phyloP scores from a whole-genome alignment of 1,140 invertebrate species.

The Nasonia vitripennis region DNA sequence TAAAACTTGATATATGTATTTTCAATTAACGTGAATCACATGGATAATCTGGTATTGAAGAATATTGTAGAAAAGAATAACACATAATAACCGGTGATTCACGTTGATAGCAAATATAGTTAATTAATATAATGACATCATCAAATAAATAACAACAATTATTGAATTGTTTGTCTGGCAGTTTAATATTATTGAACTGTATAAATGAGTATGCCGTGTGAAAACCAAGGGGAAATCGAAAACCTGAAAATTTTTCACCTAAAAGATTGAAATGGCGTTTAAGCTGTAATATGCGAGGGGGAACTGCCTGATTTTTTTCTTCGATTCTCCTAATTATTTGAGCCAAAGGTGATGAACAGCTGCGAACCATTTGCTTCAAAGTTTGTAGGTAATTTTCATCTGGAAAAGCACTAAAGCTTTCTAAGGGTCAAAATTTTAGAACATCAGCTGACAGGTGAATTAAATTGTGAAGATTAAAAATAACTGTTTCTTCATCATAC shows the following conservation, averaged over 20 bases:
- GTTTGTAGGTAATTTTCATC: constrained; percentile 54
- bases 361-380: constrained; percentile 50
- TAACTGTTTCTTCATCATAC: constrained; percentile 55
- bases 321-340: constrained; percentile 45
- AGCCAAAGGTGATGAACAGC: constrained; percentile 46
- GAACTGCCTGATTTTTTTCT: too few species aligned
- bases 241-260: neutral
- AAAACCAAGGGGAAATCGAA: neutral
- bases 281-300: too few species aligned
- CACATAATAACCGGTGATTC: neutral
- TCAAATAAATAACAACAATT: constrained; percentile 2
- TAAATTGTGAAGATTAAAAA: constrained; percentile 58
- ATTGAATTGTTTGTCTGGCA: neutral
- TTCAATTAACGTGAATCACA: neutral
- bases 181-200: neutral
- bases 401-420: constrained; percentile 51
- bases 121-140: neutral
- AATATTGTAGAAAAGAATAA: neutral
- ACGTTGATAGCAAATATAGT: neutral
- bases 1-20: neutral
- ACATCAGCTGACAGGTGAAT: constrained; percentile 55
- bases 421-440: constrained; percentile 46
- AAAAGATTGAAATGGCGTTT: neutral
- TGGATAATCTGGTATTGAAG: constrained; percentile 23
- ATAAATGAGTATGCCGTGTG: neutral